Evolutionary conservation across 2,113 vertebrate genomes (phyloP).

Genomic region (Cyanoramphus novaezelandiae): DNA sequence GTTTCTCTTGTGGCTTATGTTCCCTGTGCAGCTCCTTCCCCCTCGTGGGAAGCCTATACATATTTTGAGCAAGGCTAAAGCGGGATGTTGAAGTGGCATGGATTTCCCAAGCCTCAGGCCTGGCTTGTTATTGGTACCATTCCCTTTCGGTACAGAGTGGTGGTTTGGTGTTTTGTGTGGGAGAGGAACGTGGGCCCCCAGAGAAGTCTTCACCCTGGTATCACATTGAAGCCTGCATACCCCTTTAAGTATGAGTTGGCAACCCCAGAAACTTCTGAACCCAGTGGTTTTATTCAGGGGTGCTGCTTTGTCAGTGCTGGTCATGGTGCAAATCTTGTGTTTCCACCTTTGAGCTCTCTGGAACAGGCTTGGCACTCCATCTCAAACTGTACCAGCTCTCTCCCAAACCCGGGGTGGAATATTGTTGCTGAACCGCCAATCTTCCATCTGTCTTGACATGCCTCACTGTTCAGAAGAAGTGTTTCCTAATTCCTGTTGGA

Average conservation of each 20-base stretch:
- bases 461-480: neutral
- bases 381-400: neutral
- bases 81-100: neutral
- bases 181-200: neutral
- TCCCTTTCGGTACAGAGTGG: neutral
- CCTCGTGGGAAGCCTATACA: neutral
- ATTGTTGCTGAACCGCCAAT: neutral
- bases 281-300: neutral
- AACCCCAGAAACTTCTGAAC: neutral
- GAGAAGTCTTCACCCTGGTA: neutral
- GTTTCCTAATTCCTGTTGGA: neutral
- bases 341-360: neutral
- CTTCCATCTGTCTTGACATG: constrained; percentile 12
- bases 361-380: neutral
- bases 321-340: neutral
- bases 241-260: neutral
- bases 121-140: neutral
- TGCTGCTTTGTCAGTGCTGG: neutral
- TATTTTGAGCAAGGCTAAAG: neutral
- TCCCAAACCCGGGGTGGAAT: neutral
- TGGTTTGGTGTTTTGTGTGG: neutral
- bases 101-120: neutral
- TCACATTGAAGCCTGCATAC: rapidly evolving
- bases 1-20: neutral
- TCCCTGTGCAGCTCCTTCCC: neutral